These are phyloP conservation scores for Acrossocheilus fasciatus DNA, from an alignment of 2,797 vertebrate genomes.

Conservation along the genomic window DNA sequence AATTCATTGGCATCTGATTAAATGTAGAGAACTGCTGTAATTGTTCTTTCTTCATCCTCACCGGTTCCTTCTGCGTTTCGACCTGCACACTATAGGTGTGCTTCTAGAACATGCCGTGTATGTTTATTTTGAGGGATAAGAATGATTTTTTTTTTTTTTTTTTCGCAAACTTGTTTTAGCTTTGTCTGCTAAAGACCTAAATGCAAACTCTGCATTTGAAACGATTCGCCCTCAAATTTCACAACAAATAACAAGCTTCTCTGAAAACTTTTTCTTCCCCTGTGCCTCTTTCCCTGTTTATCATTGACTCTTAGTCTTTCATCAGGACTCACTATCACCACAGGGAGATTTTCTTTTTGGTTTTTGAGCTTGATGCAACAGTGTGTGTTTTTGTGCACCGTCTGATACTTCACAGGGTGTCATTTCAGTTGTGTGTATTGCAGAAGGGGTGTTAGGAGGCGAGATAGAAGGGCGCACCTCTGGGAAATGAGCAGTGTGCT, in stretches of 20 bases:
- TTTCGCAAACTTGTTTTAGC: not conserved
- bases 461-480: conserved; percentile 33
- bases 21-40: conserved; percentile 28
- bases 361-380: conserved; percentile 45
- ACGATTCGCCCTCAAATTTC: not conserved
- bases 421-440: conserved; percentile 25
- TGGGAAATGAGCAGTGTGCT: conserved; percentile 34
- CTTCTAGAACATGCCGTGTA: not conserved
- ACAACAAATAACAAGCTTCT: conserved; percentile 41
- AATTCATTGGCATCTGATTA: conserved; percentile 16
- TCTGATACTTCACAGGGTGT: conserved; percentile 50
- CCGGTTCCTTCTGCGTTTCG: not conserved
- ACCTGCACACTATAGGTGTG: not conserved
- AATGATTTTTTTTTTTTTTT: not conserved
- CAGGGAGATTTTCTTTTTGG: conserved; percentile 7
- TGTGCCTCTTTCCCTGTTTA: conserved; percentile 15
- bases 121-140: not conserved
- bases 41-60: conserved; percentile 39
- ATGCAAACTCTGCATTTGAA: conserved; percentile 31
- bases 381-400: conserved; percentile 12
- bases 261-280: conserved; percentile 21
- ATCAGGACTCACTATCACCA: conserved; percentile 40
- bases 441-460: conserved; percentile 36
- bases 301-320: conserved; percentile 36
- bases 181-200: not conserved